Conservation (phyloP, 2,888 invertebrate species). For the Biston betularia region DNA sequence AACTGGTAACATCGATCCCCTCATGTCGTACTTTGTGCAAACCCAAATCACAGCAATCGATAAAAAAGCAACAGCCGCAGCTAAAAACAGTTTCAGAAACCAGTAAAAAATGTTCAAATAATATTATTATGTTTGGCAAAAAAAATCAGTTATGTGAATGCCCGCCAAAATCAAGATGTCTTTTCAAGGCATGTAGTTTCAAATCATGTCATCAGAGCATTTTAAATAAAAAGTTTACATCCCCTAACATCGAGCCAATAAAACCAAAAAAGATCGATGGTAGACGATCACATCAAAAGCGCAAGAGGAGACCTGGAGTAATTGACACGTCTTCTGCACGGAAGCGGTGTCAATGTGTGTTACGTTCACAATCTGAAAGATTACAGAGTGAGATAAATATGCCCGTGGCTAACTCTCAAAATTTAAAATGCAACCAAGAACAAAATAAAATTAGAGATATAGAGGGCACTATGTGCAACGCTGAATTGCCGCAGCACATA, state of each 20-base stretch:
- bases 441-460: not conserved
- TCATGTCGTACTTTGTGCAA: not conserved
- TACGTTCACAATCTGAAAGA: constrained; percentile 11
- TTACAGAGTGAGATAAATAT: not conserved
- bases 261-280: not conserved
- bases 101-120: not conserved
- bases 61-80: no score
- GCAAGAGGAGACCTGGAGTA: not conserved
- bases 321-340: constrained; percentile 8
- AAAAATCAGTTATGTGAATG: not conserved
- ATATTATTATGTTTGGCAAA: not conserved
- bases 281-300: not conserved
- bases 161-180: not conserved
- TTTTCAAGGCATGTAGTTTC: not conserved
- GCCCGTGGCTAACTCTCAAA: not conserved
- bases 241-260: not conserved
- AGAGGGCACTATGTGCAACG: not conserved
- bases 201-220: not conserved
- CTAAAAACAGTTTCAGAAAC: not conserved
- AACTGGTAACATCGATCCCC: not conserved
- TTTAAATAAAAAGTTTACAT: not conserved
- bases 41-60: not conserved
- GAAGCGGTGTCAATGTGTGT: constrained; percentile 5
- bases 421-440: not conserved
- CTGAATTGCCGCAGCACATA: not conserved